phyloP scores from a whole-genome alignment of 2,797 vertebrate genomes.

The Protonibea diacanthus region DNA sequence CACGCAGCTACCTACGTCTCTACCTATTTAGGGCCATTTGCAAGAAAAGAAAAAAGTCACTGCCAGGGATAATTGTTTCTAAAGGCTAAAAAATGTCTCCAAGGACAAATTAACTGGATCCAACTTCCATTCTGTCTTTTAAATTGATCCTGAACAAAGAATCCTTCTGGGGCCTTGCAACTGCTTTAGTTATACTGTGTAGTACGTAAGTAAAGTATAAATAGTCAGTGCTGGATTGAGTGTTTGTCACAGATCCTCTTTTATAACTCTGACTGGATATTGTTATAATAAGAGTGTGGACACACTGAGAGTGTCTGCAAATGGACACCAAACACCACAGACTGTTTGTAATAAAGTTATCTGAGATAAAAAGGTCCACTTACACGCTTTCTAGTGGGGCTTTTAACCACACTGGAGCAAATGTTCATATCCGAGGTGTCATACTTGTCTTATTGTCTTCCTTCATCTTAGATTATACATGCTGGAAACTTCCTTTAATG shows the following conservation, averaged over 20 bases:
- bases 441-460: too few species aligned
- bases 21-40: background rate
- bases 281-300: background rate
- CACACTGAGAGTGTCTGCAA: background rate
- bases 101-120: background rate
- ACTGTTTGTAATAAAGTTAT: background rate
- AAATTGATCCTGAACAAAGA: background rate
- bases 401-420: background rate
- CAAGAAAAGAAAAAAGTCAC: too few species aligned
- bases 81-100: background rate
- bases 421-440: background rate
- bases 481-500: background rate
- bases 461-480: too few species aligned
- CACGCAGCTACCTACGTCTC: background rate
- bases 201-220: too few species aligned
- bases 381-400: background rate
- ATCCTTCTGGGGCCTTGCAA: background rate
- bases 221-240: background rate
- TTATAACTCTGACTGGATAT: background rate
- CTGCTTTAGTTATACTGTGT: background rate
- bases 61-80: background rate
- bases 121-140: background rate
- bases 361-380: background rate
- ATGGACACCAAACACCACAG: background rate
- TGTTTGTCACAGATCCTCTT: background rate